Percentiles rank a stretch among this genome's conserved stretches.
phyloP scores from a whole-genome alignment of 92 coral and sea anemone genomes.

The Desmophyllum pertusum region DNA sequence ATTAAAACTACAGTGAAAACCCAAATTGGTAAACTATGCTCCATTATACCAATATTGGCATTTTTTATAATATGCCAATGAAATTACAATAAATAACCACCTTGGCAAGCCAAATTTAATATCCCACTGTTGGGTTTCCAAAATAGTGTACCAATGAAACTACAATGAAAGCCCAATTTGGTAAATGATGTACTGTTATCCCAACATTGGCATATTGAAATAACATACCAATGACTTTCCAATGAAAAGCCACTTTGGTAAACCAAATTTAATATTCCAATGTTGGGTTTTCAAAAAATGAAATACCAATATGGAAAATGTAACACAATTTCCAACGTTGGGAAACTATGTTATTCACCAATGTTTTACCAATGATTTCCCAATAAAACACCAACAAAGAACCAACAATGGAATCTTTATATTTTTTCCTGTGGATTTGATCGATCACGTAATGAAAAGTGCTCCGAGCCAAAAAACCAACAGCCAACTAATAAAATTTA shows the following conservation, averaged over 20 bases:
- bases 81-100: conserved; percentile 16
- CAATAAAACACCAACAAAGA: background rate
- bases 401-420: conserved; percentile 15
- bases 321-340: conserved; percentile 14
- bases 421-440: conserved; percentile 18
- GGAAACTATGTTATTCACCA: conserved; percentile 2
- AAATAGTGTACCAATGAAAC: conserved; percentile 1
- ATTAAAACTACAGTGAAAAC: background rate
- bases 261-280: conserved; percentile 3
- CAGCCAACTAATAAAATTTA: too few species aligned
- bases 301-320: conserved; percentile 24
- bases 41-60: background rate
- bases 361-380: conserved; percentile 12
- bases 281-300: conserved; percentile 17
- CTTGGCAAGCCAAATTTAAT: conserved; percentile 17
- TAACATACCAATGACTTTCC: conserved; percentile 8
- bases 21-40: background rate
- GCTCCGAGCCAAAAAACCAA: too few species aligned
- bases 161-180: conserved; percentile 19
- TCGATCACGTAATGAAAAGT: too few species aligned
- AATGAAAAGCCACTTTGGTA: conserved; percentile 11
- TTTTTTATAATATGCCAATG: conserved; percentile 9
- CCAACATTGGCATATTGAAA: background rate
- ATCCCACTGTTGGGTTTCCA: background rate
- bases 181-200: background rate